Base-by-base conservation (phyloP, 1,140 invertebrate species). In the Heliconius eleuchia region DNA sequence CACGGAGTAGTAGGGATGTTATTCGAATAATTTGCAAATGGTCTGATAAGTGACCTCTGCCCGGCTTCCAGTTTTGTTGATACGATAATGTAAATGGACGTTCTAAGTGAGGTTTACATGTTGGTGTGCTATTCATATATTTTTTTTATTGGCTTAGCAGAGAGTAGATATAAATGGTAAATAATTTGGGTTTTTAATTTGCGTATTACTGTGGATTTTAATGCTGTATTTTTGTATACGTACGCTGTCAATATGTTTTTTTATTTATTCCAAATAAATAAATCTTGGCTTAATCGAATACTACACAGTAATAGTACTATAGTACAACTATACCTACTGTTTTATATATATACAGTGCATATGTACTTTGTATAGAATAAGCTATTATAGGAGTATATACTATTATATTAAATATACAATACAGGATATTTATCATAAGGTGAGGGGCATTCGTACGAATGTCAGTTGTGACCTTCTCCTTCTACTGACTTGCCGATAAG, bases 21-120 rank as follows among this genome's bases (percentile, higher is more conserved):
- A 79, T 77, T 82, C 27, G 39, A 73, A 60, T 73, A 82, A 77
- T 80, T 81, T 78, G 46, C 57, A 79, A 79, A 81, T 76, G 79
- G 72, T 66, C 13, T n/a, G 46, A 74, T 77, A 79, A 70, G 27
- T 80, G 83, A 82, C 81, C 83, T 84, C 74, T 84, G 79, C 46
- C 73, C 73, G 78, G 76, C 13, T 16, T 50, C 52, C 52, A 30
- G 50, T 55, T 42, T 76, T 81, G 78, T 77, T 57, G 80, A 73
- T 76, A 81, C 74, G 71, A 46, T 74, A 79, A 76, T 81, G 71
- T 81, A 71, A 77, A 71, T 76, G 79, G 78, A 73, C 50, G 71
- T 70, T 5, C 80, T 80, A 73, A 30, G 73, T 3, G 71, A 13
- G 77, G 74, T 76, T 82, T 83, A 85, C 77, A 85, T 79, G 70